Evolutionary conservation across 1,140 invertebrate species (phyloP).

Genomic region (Bombus haemorrhoidalis): DNA sequence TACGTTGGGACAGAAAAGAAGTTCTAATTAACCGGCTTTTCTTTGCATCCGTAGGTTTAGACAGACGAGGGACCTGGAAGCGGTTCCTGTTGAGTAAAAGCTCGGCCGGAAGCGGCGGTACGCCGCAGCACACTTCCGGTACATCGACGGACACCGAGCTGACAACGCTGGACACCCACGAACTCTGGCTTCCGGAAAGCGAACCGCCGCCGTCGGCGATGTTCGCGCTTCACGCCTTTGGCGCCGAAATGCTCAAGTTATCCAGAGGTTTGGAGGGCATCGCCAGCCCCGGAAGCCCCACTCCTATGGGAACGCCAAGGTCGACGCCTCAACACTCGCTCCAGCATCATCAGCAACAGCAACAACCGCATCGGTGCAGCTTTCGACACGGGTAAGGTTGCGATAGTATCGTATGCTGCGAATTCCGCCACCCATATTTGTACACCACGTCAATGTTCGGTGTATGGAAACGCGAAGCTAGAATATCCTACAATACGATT

Average conservation of each 20-base stretch:
- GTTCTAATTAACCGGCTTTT: neutral
- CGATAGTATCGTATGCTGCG: neutral
- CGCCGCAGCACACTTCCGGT: conserved; percentile 88
- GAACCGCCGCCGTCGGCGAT: conserved; percentile 91
- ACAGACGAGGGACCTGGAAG: conserved; percentile 85
- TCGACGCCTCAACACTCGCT: conserved; percentile 64
- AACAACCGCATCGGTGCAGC: conserved; percentile 65
- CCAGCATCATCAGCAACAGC: conserved; percentile 67
- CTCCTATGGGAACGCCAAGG: conserved; percentile 49
- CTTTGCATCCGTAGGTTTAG: neutral
- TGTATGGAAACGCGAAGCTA: no score
- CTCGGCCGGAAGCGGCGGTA: conserved; percentile 78
- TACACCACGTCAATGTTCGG: neutral
- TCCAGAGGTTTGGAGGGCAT: conserved; percentile 88
- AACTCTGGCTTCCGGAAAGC: conserved; percentile 90
- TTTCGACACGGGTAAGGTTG: conserved; percentile 73
- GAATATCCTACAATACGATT: no score
- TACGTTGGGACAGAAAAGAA: neutral
- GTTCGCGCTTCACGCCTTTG: conserved; percentile 91
- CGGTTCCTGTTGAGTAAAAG: conserved; percentile 82
- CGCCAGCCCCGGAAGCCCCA: conserved; percentile 66
- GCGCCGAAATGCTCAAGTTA: conserved; percentile 91
- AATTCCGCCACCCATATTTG: neutral
- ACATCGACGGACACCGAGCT: conserved; percentile 91
- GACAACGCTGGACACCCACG: conserved; percentile 90